Evolutionary conservation across 2,888 invertebrate species (phyloP), one percentile per base, ranked within the genome.

Genomic region (Apodemia duryi): DNA sequence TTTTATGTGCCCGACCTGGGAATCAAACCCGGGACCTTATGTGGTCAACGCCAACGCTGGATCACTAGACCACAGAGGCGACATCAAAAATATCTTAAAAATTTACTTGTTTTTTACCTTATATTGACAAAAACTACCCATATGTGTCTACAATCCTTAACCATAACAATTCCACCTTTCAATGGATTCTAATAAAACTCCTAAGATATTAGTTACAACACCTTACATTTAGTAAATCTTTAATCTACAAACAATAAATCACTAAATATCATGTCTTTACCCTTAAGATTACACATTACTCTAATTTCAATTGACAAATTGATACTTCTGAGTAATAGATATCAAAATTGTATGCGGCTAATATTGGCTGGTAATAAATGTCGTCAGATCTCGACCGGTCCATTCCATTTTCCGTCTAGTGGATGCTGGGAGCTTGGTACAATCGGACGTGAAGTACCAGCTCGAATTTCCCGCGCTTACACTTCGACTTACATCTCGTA

Each of bases 351-450:
- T 32, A 49, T 28, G 63, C 46, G 46, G 49, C 49, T 49, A 32
- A 63, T 51, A 63, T 51, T 57, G 57, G 29, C 29, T 57, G n/a
- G 49, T 49, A 49, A 49, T 49, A 49, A 49, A 57, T 57, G 57
- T 49, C 54, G 54, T 54, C 54, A 63, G 63, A 51, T 57, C 32
- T 41, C 49, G 28, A 49, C 60, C 71, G 73, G 72, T 73, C 74
- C 74, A 74, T 70, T 70, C 70, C 69, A 71, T 72, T 71, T 72
- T 73, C 72, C 72, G 70, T 74, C 68, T 72, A 82, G 83, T 83
- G 78, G 82, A 82, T 77, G 81, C 82, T 82, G 82, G 52, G 79
- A 69, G 61, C 69, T 69, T 69, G 77, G 29, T 64, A 63, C 65
- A 75, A 64, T 64, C 79, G 80, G 73, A 78, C 82, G 80, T 57